Percentiles rank a stretch among this genome's conserved stretches.
phyloP scores from a whole-genome alignment of 2,888 invertebrate species.

The Amorpha juglandis region DNA sequence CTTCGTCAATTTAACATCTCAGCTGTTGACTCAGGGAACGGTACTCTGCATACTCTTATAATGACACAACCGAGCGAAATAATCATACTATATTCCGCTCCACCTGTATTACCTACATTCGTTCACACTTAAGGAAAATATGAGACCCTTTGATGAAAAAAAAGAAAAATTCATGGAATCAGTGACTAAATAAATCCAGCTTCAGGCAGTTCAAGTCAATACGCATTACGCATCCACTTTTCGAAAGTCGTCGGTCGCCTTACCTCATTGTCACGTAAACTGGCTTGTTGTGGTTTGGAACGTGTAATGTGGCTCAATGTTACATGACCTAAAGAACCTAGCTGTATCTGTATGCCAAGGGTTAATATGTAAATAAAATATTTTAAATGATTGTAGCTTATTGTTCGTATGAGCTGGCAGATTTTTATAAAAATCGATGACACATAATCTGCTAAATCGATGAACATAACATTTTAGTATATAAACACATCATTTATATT shows the following conservation, averaged over 20 bases:
- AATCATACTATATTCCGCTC: conserved; percentile 1
- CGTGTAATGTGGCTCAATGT: conserved; percentile 40
- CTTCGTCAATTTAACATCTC: conserved; percentile 58
- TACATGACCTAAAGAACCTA: conserved; percentile 34
- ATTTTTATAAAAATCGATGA: background rate
- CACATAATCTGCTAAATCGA: background rate
- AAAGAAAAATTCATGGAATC: background rate
- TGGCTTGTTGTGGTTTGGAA: conserved; percentile 41
- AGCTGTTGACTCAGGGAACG: conserved; percentile 28
- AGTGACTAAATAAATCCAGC: background rate
- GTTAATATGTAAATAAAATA: background rate
- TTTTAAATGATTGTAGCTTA: background rate
- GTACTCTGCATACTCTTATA: conserved; percentile 22
- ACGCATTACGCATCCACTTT: conserved; percentile 38
- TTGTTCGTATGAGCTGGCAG: background rate
- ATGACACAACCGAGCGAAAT: conserved; percentile 28
- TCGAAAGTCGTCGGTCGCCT: conserved; percentile 47
- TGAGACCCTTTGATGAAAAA: too few relatives aligned
- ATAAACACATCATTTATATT: too few relatives aligned
- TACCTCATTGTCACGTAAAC: conserved; percentile 43
- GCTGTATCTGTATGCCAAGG: background rate
- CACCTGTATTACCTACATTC: background rate
- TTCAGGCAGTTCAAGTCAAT: background rate
- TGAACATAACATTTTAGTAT: too few relatives aligned
- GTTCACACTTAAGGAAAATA: conserved; percentile 6